Conservation (phyloP, 1,140 invertebrate species). For the Drosophila arawakana region DNA sequence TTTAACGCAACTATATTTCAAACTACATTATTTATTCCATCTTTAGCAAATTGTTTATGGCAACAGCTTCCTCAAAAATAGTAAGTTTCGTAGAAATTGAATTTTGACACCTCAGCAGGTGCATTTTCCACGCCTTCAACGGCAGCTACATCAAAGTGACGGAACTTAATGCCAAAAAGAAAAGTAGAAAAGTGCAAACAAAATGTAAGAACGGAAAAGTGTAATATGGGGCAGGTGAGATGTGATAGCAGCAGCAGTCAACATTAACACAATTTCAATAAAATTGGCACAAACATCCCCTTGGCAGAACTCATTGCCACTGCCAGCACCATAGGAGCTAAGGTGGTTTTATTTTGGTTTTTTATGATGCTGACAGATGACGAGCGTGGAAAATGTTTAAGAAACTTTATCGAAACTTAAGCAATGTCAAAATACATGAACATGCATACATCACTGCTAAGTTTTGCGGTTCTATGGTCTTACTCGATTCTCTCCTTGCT, state of each 20-base stretch:
- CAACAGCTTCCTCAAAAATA: constrained; percentile 27
- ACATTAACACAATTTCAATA: constrained; percentile 56
- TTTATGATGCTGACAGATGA: constrained; percentile 30
- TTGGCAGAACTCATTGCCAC: constrained; percentile 26
- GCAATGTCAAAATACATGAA: constrained; percentile 20
- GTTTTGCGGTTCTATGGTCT: constrained; percentile 26
- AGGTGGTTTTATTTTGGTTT: constrained; percentile 19
- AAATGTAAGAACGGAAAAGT: constrained; percentile 6
- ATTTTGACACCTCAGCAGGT: constrained; percentile 26
- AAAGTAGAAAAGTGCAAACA: constrained; percentile 1
- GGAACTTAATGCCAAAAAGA: constrained; percentile 53
- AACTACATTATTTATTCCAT: neutral
- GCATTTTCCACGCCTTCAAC: constrained; percentile 39
- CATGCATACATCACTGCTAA: constrained; percentile 24
- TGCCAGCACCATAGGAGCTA: constrained; percentile 25
- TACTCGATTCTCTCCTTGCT: constrained; percentile 14
- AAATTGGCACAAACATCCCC: constrained; percentile 66
- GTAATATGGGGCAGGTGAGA: constrained; percentile 34
- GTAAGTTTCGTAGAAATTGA: constrained; percentile 45
- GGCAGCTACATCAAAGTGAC: constrained; percentile 63
- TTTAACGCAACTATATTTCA: neutral
- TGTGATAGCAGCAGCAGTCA: constrained; percentile 15
- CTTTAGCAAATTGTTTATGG: constrained; percentile 4
- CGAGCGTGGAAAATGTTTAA: constrained; percentile 24
- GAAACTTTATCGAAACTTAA: constrained; percentile 12